Percentiles rank a stretch among this genome's conserved stretches.
phyloP scores from a whole-genome alignment of 2,113 vertebrate genomes.

The Butastur rufipennis region DNA sequence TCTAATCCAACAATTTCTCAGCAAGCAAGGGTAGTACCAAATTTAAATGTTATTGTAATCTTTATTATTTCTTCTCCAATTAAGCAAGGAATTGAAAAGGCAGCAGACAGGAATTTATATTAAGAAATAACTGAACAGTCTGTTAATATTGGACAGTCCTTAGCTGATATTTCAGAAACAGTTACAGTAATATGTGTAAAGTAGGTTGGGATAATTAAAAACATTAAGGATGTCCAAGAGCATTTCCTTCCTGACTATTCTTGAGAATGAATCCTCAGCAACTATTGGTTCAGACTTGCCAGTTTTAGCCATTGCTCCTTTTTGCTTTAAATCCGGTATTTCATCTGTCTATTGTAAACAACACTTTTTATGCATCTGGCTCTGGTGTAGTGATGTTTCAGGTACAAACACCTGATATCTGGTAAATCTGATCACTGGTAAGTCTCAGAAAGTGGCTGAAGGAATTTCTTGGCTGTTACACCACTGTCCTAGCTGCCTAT shows the following conservation, averaged over 20 bases:
- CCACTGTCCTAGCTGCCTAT: background rate
- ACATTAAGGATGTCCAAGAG: background rate
- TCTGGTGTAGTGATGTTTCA: background rate
- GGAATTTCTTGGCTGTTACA: background rate
- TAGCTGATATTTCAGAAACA: background rate
- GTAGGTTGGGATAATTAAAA: background rate
- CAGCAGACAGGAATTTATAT: background rate
- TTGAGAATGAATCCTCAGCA: background rate
- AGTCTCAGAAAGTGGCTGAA: background rate
- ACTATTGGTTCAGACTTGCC: background rate
- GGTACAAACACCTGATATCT: fast-evolving
- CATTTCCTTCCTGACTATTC: background rate
- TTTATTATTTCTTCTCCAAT: background rate
- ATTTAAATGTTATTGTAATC: background rate
- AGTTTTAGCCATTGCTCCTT: background rate
- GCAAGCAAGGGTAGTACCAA: background rate
- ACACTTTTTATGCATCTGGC: background rate
- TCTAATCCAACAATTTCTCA: background rate
- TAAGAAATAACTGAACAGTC: background rate
- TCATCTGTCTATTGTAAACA: background rate
- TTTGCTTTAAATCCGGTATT: background rate
- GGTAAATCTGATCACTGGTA: background rate
- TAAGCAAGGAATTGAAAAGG: background rate
- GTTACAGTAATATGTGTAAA: background rate
- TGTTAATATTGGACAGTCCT: background rate